phyloP scores from a whole-genome alignment of 2,888 invertebrate genomes.

The Cataglyphis altisquamis region DNA sequence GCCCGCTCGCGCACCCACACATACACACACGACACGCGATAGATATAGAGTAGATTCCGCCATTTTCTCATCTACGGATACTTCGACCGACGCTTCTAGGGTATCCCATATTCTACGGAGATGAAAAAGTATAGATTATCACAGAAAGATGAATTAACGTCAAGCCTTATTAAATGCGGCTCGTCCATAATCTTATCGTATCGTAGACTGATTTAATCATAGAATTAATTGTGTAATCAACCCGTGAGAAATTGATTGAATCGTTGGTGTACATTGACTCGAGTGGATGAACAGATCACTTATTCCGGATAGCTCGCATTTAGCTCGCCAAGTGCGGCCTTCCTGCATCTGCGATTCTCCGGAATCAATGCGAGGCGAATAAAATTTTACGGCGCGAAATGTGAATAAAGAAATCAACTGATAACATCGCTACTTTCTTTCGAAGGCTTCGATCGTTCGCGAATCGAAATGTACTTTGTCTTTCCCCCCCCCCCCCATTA shows the following conservation, averaged over 20 bases:
- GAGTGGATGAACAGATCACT: conserved; percentile 35
- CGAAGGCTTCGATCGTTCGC: conserved; percentile 16
- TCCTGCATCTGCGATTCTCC: conserved; percentile 1
- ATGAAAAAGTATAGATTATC: conserved; percentile 15
- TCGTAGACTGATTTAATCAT: conserved; percentile 37
- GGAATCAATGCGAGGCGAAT: background rate
- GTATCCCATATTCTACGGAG: background rate
- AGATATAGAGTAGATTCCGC: background rate
- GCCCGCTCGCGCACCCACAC: too few relatives aligned
- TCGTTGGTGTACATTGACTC: conserved; percentile 39
- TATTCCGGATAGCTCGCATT: conserved; percentile 5
- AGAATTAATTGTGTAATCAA: conserved; percentile 55
- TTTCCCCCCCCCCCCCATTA: background rate
- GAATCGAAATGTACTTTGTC: conserved; percentile 23
- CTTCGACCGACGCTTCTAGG: conserved; percentile 9
- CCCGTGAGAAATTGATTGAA: conserved; percentile 38
- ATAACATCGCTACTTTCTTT: background rate
- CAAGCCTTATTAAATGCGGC: conserved; percentile 36
- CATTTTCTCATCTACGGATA: conserved; percentile 16
- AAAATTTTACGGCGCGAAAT: conserved; percentile 1
- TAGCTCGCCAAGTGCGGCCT: background rate
- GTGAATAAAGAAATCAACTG: background rate
- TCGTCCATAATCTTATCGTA: conserved; percentile 31
- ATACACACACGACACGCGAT: background rate
- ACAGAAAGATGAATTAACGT: conserved; percentile 30